A percentile compares a stretch with the other conserved stretches of the same genome.
Evolutionary conservation across 2,888 invertebrate genomes (phyloP).

Genomic region (Sminthurinus aureus): DNA sequence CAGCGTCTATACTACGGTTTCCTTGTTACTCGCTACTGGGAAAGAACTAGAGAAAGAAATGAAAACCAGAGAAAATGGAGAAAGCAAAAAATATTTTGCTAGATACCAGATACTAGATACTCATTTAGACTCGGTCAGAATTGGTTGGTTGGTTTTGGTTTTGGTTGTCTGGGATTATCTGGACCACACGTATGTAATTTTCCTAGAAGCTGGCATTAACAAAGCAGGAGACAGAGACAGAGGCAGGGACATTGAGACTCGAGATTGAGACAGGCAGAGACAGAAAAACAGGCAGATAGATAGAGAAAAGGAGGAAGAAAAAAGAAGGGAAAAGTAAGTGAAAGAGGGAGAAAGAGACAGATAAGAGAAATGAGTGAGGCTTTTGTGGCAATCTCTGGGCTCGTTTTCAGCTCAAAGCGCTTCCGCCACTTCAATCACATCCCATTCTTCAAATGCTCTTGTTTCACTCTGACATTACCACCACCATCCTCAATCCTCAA

Average conservation of each 20-base stretch:
- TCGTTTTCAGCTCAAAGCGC: constrained; percentile 35
- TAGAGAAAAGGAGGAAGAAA: background rate
- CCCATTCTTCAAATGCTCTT: constrained; percentile 15
- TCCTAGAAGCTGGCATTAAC: background rate
- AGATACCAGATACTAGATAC: too few relatives aligned
- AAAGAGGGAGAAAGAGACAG: background rate
- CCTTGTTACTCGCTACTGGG: too few relatives aligned
- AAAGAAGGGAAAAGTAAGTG: background rate
- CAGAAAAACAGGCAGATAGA: background rate
- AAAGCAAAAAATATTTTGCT: too few relatives aligned
- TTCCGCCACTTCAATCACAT: constrained; percentile 35
- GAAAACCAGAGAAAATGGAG: too few relatives aligned
- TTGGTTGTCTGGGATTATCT: too few relatives aligned
- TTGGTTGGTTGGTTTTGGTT: too few relatives aligned
- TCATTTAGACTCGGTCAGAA: too few relatives aligned
- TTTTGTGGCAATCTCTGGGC: constrained; percentile 30
- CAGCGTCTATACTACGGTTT: too few relatives aligned
- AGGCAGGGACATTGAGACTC: background rate
- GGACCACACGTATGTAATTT: background rate
- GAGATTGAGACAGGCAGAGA: background rate
- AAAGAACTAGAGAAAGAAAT: too few relatives aligned
- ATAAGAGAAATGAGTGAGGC: constrained; percentile 31
- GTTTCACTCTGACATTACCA: background rate
- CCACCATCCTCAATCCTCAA: background rate
- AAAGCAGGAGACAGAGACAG: background rate